Base-by-base conservation (phyloP, 2,113 vertebrate species). In the Podarcis raffonei region DNA sequence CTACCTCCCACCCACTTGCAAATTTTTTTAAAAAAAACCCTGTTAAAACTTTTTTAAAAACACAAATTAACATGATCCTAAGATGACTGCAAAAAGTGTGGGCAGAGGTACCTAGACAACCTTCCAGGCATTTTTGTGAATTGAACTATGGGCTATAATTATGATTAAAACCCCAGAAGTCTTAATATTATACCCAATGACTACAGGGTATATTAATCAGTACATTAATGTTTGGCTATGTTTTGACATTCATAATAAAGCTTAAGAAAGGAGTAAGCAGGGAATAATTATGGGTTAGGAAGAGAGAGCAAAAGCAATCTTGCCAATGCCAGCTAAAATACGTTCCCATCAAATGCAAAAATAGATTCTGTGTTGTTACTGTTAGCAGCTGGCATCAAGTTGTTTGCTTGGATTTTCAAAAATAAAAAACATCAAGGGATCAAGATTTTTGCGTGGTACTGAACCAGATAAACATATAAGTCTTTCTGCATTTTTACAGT, bases 401-500 rank as follows among this genome's bases (percentile, higher is more conserved):
- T 84, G 77, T 32, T 86, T 93, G 69, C 92, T 89, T 27, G 65
- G 2, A 92, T 93, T 75, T 89, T 91, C 93, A 20, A 62, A 62
- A 84, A 89, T 94, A 93, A 86, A 62, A 62, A 84, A 89, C 94
- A 93, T 85, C 91, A 95, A 95, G 69, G 75, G 92, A 93, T 42
- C 59, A 66, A 86, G 39, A 90, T 82, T 71, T 62, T 76, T 95
- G 90, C 91, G 93, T 86, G 83, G 27, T 8, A 84, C 81, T 88
- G 91, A 96, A 93, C 1, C 80, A 94, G 94, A 90, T 83, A 94
- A 93, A 94, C 85, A 89, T 84, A 90, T 88, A 94, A 92, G n/a
- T n/a, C 84, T 32, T 8, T 23, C 39, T 83, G 39, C 32, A 35
- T 74, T 16, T 71, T 39, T 25, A 77, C 75, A 77, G 25, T 71